Evolutionary conservation across 2,797 vertebrate genomes (phyloP), one percentile per base, ranked within the genome.

Genomic region (Argyrosomus regius): DNA sequence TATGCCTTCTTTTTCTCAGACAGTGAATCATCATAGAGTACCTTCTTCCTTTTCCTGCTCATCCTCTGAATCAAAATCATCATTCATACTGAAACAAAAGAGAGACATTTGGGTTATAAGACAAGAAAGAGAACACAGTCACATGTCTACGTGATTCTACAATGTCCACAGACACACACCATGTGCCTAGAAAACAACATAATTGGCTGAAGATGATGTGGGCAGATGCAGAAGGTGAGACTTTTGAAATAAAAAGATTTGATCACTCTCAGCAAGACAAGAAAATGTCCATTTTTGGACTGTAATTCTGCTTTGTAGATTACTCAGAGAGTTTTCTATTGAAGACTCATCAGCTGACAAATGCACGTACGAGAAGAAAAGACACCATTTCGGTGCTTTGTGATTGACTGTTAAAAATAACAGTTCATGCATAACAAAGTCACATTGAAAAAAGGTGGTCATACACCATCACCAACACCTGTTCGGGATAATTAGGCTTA

Each of bases 21-120:
- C 3, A 48, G 41, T 12, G 11, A 80, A 58, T 14, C 0, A 0
- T 65, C 35, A 77, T 64, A 63, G 52, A 59, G 75, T 93, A 96
- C 95, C 95, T 86, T 92, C 82, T 69, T 77, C 81, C 22, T 69
- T 48, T 53, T 95, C 92, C 63, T 46, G 58, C 63, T 80, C 83
- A 5, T 93, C 87, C 11, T 93, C 92, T 75, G 83, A 86, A 50
- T 90, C 78, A 18, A 84, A 72, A 31, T 80, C 64, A 41, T 87
- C 52, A 6, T 92, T 80, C 78, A 72, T 24, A 81, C 94, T 95
- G 82, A 82, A 94, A 93, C 45, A 78, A 41, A 87, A 81, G n/a
- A 75, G 12, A 85, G 39, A 82, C 5, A 70, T 66, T 10, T 53
- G 39, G 0, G 28, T 83, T 48, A 67, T 31, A 31, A 80, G 28